Percentiles rank a stretch among this genome's conserved stretches.
These are phyloP conservation scores for Ramazzottius varieornatus DNA, from an alignment of 2,888 invertebrate species.

Conservation along the genomic window DNA sequence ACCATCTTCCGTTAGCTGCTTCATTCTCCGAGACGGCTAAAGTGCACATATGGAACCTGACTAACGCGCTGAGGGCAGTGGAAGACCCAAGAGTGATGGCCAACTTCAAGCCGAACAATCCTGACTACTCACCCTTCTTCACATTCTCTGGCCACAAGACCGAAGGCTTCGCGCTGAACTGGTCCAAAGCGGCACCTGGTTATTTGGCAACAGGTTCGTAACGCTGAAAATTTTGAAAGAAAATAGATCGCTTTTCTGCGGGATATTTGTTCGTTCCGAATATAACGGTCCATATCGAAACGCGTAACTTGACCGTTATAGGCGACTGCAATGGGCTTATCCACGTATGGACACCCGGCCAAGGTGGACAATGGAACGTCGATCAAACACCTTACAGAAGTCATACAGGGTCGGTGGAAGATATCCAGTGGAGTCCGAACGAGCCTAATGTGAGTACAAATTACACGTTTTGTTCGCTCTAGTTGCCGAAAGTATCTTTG, in stretches of 20 bases:
- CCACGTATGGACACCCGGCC: constrained; percentile 63
- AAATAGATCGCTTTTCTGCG: neutral
- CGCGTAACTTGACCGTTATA: constrained; percentile 57
- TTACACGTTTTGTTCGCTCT: no score
- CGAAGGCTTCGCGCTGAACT: constrained; percentile 84
- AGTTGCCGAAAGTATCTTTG: no score
- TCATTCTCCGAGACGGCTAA: constrained; percentile 83
- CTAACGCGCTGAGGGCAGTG: constrained; percentile 47
- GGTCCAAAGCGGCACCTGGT: constrained; percentile 55
- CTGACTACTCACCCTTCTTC: constrained; percentile 35
- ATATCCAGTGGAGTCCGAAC: constrained; percentile 93
- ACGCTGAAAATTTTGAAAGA: neutral
- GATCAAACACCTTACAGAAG: constrained; percentile 63
- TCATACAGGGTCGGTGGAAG: constrained; percentile 78
- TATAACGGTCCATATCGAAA: no score
- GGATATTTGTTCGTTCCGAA: neutral
- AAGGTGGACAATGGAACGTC: constrained; percentile 54
- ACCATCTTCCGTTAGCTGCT: constrained; percentile 46
- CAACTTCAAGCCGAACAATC: constrained; percentile 14
- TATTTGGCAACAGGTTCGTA: neutral
- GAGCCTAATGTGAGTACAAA: constrained; percentile 60
- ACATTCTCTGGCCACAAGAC: constrained; percentile 68
- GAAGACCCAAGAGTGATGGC: constrained; percentile 34
- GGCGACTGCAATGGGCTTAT: constrained; percentile 77
- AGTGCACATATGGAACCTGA: constrained; percentile 73